A percentile compares a stretch with the other conserved stretches of the same genome.
These are phyloP conservation scores for Lampris incognitus DNA, from an alignment of 2,113 vertebrate genomes.

Conservation along the genomic window DNA sequence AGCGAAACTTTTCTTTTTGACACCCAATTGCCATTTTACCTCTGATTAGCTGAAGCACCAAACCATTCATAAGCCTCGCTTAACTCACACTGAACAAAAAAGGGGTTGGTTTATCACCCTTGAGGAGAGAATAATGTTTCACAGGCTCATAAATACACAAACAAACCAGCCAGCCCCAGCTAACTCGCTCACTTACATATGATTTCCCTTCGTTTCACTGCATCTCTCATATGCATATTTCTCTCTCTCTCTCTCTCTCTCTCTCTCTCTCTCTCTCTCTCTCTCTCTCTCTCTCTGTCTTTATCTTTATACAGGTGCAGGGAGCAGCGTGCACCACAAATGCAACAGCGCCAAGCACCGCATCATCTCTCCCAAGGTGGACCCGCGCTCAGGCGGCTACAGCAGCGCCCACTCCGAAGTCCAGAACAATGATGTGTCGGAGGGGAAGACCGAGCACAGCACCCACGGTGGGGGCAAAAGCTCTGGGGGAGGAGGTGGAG, in stretches of 20 bases:
- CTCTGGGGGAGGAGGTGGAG: conserved; percentile 81
- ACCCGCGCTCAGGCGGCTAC: conserved; percentile 91
- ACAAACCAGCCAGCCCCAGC: not conserved
- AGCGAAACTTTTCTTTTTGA: conserved; percentile 29
- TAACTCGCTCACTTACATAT: not conserved
- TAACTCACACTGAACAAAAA: conserved; percentile 4
- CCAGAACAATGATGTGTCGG: conserved; percentile 98
- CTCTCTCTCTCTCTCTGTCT: conserved; percentile 40
- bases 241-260: not conserved
- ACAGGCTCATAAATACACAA: conserved; percentile 18
- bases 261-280: not conserved
- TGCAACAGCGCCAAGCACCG: conserved; percentile 99
- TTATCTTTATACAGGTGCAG: conserved; percentile 86
- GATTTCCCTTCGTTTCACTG: conserved; percentile 18
- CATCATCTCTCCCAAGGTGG: conserved; percentile 99
- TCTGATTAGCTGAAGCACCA: conserved; percentile 17
- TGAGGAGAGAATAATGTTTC: not conserved
- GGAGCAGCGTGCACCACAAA: conserved; percentile 99
- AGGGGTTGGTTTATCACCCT: conserved; percentile 20
- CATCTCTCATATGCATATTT: not conserved
- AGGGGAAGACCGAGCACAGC: conserved; percentile 95
- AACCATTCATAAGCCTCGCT: conserved; percentile 19
- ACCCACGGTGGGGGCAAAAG: conserved; percentile 86
- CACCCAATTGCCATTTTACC: conserved; percentile 11
- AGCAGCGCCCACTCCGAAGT: conserved; percentile 92